Base-by-base conservation (phyloP, 2,888 invertebrate genomes). In the Horisme vitalbata region DNA sequence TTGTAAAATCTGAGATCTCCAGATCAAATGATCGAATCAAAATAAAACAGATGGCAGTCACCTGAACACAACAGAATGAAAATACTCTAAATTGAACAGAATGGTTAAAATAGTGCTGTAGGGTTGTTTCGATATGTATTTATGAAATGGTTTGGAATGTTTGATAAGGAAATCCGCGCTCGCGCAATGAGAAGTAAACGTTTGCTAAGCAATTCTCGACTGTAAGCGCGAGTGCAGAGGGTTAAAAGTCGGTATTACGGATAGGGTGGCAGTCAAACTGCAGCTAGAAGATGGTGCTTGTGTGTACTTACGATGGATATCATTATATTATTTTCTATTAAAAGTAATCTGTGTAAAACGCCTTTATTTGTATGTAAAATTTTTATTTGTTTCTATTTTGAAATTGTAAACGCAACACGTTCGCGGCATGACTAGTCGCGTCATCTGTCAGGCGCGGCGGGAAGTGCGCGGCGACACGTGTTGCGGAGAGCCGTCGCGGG, bases 251-350 rank as follows among this genome's bases (percentile, higher is more conserved):
- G 39, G 66, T 63, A 68, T 59, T n/a, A n/a, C n/a, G 71, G 68
- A 68, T 64, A 60, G 68, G 65, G 61, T 58, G 73, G 85, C 86
- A 86, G 86, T 86, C 8, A 74, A 73, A 86, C 86, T 85, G 85
- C 84, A 57, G 68, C 66, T 69, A 71, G 72, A 72, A 68, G 71
- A 73, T 82, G 87, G 87, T 88, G 87, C 86, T 87, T 78, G 83
- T 70, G 71, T 79, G 86, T 88, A 87, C 87, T 88, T 88, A 88
- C 83, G 81, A 80, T 68, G 83, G 84, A 82, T 82, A 79, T 79
- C 63, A 72, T 70, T 74, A 59, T 78, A 75, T 79, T 78, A 71
- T 75, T 75, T 56, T 79, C 65, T 78, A 71, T 69, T 75, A 71
- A 71, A 71, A 65, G 33, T 61, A 61, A 68, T 59, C 60, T 63